Percentiles rank a stretch among this genome's conserved stretches.
Conservation (phyloP, 2,113 vertebrate genomes). For the Corythaixoides concolor region DNA sequence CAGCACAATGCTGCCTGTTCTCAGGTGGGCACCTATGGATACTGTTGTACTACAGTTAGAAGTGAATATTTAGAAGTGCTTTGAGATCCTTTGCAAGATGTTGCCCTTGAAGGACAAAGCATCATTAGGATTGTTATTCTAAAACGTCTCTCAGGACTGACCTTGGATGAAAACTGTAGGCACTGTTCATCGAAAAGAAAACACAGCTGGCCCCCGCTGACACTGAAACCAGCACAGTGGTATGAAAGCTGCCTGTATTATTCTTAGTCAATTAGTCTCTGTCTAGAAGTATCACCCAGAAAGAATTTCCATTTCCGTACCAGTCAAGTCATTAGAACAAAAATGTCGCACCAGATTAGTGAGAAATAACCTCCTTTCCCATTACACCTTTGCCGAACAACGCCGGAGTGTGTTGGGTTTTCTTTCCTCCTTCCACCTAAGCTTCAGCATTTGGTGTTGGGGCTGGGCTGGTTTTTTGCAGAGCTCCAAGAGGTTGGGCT, state of each 20-base stretch:
- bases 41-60: background rate
- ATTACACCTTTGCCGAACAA: background rate
- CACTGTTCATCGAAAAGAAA: conserved; percentile 48
- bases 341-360: background rate
- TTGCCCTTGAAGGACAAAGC: conserved; percentile 5
- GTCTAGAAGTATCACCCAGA: conserved; percentile 42
- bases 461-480: background rate
- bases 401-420: background rate
- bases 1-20: background rate
- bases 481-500: background rate
- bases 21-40: background rate
- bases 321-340: conserved; percentile 29
- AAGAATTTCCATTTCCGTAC: conserved; percentile 16
- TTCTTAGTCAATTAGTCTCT: conserved; percentile 59
- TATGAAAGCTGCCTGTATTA: conserved; percentile 51
- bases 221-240: conserved; percentile 22
- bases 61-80: background rate
- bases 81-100: background rate
- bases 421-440: background rate
- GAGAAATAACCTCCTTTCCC: background rate
- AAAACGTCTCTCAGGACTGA: conserved; percentile 12
- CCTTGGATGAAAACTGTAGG: conserved; percentile 40
- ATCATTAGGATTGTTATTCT: conserved; percentile 36
- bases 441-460: background rate
- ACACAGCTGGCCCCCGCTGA: conserved; percentile 60